Evolutionary conservation across 2,888 invertebrate genomes (phyloP), one percentile per base, ranked within the genome.

Genomic region (Allygus modestus): DNA sequence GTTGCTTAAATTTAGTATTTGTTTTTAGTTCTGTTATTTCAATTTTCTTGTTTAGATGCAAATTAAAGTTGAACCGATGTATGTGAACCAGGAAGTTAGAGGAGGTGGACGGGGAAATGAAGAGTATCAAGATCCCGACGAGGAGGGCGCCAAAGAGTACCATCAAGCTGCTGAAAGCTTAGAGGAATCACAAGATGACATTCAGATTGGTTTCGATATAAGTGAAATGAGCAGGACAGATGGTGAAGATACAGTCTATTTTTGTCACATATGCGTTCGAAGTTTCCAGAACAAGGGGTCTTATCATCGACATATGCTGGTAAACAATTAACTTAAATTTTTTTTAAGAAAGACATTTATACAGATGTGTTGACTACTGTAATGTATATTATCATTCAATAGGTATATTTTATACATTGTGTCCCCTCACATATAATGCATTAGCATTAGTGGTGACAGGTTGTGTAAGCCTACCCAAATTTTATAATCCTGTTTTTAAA

Each of bases 221-320:
- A 23, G 41, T 41, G 73, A 73, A 23, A 31, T 9, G n/a, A 73
- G 7, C 15, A 73, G 20, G 23, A 28, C 69, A 31, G 43, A 73
- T 0, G 12, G 23, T n/a, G 41, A 41, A 0, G 41, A 73, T n/a
- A 12, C 41, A 41, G 73, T 41, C 1, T 73, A 73, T 20, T 73
- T 73, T 41, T 87, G 87, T 33, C 84, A 84, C 0, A 86, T 85
- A 41, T 88, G 88, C 43, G 86, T 86, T 61, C 84, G 86, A 9
- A 41, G 84, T 9, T 88, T 87, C 46, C 83, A 86, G 17, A 88
- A 85, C 65, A 85, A 85, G 51, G 86, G 86, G 33, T 87, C 87
- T 20, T 85, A 87, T 11, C 86, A 86, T 43, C 83, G 87, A 28
- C 88, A 88, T 20, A 85, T 88, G 86, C 87, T 51, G 82, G 82